These are phyloP conservation scores for Gryllus bimaculatus DNA, from an alignment of 1,140 invertebrate genomes.

Conservation along the genomic window DNA sequence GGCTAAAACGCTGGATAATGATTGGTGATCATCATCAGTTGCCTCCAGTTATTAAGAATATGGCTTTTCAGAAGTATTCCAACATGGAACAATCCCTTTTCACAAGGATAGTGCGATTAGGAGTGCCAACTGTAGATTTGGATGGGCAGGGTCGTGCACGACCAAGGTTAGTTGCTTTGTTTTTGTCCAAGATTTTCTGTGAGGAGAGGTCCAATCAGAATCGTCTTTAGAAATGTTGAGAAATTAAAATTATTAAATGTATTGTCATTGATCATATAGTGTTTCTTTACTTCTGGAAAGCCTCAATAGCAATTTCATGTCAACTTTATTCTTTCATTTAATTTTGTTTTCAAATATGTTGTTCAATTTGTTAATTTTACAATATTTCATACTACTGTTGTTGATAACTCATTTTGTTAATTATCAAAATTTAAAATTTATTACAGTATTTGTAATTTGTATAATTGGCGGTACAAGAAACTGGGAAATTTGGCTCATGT, in stretches of 20 bases:
- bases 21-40: constrained; percentile 99
- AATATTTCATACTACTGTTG: neutral
- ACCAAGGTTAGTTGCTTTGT: constrained; percentile 45
- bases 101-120: constrained; percentile 87
- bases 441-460: constrained; percentile 81
- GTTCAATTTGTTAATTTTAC: neutral
- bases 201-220: neutral
- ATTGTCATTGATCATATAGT: too few species aligned
- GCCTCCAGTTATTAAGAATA: constrained; percentile 98
- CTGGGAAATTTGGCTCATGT: constrained; percentile 89
- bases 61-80: constrained; percentile 99
- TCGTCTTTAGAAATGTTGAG: too few species aligned
- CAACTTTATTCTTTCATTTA: too few species aligned
- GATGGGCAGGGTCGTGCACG: constrained; percentile 95
- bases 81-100: constrained; percentile 99
- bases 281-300: too few species aligned
- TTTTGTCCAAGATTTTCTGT: neutral
- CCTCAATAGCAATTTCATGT: too few species aligned
- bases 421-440: constrained; percentile 15
- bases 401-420: neutral
- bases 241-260: too few species aligned
- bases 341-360: neutral
- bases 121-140: constrained; percentile 92
- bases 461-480: constrained; percentile 96
- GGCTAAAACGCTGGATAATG: constrained; percentile 99